These are phyloP conservation scores for Fukomys damarensis DNA, from an alignment of 2,113 vertebrate genomes.

Conservation along the genomic window DNA sequence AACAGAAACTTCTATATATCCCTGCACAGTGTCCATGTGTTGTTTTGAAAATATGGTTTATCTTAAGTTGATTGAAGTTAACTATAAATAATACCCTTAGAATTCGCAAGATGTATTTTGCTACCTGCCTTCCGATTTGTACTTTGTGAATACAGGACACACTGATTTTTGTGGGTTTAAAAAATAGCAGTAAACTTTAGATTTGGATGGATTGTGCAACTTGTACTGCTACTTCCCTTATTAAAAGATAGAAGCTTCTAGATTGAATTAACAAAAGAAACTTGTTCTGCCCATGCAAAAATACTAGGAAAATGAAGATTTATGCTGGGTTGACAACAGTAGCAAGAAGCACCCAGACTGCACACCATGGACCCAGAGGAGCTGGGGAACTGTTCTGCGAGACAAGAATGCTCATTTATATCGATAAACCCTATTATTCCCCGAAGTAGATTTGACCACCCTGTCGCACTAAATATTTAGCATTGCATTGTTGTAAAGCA, in stretches of 20 bases:
- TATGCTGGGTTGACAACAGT: neutral
- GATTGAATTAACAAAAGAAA: conserved; percentile 26
- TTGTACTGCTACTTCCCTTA: neutral
- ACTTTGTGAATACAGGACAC: neutral
- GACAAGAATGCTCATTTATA: conserved; percentile 38
- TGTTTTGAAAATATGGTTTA: conserved; percentile 37
- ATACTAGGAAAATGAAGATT: neutral
- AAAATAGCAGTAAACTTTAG: conserved; percentile 16
- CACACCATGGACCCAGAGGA: neutral
- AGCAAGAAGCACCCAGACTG: neutral
- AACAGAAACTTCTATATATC: neutral
- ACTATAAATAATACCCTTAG: neutral
- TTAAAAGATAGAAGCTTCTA: conserved; percentile 26
- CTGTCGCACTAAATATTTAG: conserved; percentile 32
- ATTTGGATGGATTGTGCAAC: conserved; percentile 10
- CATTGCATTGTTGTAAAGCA: neutral
- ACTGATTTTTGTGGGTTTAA: neutral
- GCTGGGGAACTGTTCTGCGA: neutral
- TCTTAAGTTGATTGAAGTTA: neutral
- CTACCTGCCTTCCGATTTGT: neutral
- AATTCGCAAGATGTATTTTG: conserved; percentile 33
- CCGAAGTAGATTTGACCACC: neutral
- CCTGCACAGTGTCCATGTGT: neutral
- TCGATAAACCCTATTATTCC: neutral
- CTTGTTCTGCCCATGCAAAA: neutral